These are phyloP conservation scores for Bujurquina vittata DNA, from an alignment of 2,113 vertebrate genomes.

Conservation along the genomic window DNA sequence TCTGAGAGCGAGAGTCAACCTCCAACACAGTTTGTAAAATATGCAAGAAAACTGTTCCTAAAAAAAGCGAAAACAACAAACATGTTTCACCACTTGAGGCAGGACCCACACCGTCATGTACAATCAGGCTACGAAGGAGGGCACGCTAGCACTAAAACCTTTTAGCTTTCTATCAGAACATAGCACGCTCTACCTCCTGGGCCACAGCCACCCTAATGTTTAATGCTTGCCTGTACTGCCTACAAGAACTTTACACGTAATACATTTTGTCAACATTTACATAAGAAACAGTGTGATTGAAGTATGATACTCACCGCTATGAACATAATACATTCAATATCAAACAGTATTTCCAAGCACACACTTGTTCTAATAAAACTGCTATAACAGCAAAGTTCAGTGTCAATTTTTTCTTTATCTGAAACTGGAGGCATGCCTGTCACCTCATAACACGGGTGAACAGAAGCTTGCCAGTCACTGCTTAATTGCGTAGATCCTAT, in stretches of 20 bases:
- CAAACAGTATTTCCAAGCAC: background rate
- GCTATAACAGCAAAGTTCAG: background rate
- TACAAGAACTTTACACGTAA: no score
- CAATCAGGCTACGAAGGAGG: background rate
- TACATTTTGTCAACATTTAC: no score
- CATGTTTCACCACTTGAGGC: no score
- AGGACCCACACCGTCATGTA: background rate
- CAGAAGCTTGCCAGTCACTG: background rate
- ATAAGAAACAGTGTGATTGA: no score
- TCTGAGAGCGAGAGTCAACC: background rate
- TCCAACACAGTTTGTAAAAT: background rate
- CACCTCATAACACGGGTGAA: background rate
- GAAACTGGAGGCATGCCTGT: background rate
- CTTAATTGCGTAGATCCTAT: slow-evolving; percentile 6
- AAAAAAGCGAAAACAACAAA: background rate
- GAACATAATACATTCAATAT: background rate
- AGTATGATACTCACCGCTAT: no score
- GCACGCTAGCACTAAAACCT: background rate
- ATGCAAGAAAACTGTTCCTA: background rate
- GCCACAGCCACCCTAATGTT: no score
- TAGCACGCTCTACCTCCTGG: no score
- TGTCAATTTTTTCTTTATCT: background rate
- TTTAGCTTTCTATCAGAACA: no score
- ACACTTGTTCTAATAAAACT: background rate
- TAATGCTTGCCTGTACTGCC: no score